These are phyloP conservation scores for Peucedramus taeniatus DNA, from an alignment of 2,113 vertebrate species.

Conservation along the genomic window DNA sequence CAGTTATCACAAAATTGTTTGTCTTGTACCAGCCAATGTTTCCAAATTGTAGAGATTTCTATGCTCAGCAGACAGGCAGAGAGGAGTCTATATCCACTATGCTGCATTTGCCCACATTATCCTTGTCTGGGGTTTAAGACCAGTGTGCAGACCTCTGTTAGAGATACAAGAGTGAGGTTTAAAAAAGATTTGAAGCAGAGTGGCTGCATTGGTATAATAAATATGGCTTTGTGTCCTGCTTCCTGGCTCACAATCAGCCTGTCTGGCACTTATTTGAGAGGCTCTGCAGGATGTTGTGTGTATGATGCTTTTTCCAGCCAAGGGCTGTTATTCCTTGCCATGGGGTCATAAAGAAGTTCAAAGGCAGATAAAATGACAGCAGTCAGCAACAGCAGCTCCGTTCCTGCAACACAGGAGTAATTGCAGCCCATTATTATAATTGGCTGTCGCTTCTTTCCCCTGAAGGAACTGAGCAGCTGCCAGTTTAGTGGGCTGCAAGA, in stretches of 20 bases:
- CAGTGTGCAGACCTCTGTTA: not conserved
- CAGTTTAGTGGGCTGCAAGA: constrained; percentile 24
- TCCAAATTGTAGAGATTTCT: not conserved
- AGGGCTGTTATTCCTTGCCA: constrained; percentile 32
- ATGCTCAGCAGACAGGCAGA: fast-evolving
- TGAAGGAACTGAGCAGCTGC: constrained; percentile 46
- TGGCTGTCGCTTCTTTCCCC: constrained; percentile 28
- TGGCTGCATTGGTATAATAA: not conserved
- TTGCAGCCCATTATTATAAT: constrained; percentile 46
- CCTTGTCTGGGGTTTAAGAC: not conserved
- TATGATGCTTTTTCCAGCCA: not conserved
- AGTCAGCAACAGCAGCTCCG: constrained; percentile 36
- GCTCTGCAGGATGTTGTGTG: not conserved
- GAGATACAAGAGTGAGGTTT: not conserved
- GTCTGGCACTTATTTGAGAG: not conserved
- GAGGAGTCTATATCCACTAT: not conserved
- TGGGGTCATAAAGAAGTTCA: constrained; percentile 33
- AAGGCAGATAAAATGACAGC: constrained; percentile 56
- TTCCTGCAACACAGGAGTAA: constrained; percentile 41
- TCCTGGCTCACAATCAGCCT: not conserved
- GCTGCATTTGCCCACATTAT: not conserved
- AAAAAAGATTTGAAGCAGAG: not conserved
- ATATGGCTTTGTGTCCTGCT: not conserved
- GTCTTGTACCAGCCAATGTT: not conserved
- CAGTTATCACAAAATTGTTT: not conserved